A percentile compares a stretch with the other conserved stretches of the same genome.
These are phyloP conservation scores for Micromussa lordhowensis DNA, from an alignment of 92 coral and sea anemone genomes.

Conservation along the genomic window DNA sequence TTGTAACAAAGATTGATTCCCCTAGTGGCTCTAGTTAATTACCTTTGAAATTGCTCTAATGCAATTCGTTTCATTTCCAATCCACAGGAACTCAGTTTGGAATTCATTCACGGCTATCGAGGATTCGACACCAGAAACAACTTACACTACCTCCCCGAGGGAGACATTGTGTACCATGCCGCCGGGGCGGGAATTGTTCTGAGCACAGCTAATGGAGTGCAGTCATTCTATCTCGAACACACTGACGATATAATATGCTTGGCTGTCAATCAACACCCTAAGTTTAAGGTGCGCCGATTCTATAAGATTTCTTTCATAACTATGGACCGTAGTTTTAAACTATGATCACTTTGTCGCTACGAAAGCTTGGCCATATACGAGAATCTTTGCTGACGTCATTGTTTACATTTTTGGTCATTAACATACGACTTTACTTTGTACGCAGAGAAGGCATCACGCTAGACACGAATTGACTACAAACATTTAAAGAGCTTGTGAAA, in stretches of 20 bases:
- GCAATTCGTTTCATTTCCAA: not conserved
- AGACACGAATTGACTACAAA: no score
- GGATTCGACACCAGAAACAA: conserved; percentile 99
- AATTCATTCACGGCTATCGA: conserved; percentile 96
- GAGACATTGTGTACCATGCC: conserved; percentile 95
- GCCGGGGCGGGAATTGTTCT: conserved; percentile 98
- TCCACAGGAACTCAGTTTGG: conserved; percentile 85
- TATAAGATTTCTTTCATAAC: no score
- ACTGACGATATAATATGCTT: conserved; percentile 97
- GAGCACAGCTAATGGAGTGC: conserved; percentile 90
- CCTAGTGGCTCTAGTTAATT: not conserved
- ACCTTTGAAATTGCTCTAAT: not conserved
- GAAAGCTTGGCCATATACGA: no score
- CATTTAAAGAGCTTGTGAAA: no score
- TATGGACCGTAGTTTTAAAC: no score
- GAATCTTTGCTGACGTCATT: no score
- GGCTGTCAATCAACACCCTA: conserved; percentile 95
- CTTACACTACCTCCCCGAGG: conserved; percentile 89
- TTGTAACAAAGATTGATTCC: no score
- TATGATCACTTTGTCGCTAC: no score
- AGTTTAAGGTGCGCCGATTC: conserved; percentile 75
- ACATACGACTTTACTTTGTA: no score
- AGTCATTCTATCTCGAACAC: conserved; percentile 95
- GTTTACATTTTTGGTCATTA: no score
- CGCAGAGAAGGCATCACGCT: no score